Percentiles rank a stretch among this genome's conserved stretches.
Conservation (phyloP, 2,113 vertebrate species). For the Columbina picui region DNA sequence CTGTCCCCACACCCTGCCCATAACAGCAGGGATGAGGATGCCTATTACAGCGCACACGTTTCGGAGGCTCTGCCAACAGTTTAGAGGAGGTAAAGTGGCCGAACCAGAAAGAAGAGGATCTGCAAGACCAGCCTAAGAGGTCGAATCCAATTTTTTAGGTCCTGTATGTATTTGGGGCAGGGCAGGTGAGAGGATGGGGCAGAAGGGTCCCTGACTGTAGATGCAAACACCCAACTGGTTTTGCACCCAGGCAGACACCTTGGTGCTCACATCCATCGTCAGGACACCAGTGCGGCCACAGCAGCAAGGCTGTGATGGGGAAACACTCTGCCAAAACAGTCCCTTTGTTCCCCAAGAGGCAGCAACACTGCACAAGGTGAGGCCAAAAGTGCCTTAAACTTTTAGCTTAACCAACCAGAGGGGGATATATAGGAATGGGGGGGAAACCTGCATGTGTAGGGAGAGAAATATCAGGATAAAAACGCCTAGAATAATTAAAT, state of each 20-base stretch:
- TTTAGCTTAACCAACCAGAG: not conserved
- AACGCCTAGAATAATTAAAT: not conserved
- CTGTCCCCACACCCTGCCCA: slow-evolving; percentile 55
- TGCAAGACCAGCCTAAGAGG: not conserved
- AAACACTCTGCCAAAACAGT: not conserved
- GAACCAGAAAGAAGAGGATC: not conserved
- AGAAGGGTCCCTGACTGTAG: too few species aligned
- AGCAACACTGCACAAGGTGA: not conserved
- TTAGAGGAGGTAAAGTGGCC: not conserved
- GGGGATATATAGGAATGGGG: not conserved
- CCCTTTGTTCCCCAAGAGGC: not conserved
- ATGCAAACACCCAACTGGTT: not conserved
- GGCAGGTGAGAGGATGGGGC: not conserved
- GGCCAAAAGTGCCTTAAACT: not conserved
- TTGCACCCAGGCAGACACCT: not conserved
- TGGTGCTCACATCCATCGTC: rapidly evolving
- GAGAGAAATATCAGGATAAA: not conserved
- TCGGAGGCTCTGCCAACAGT: not conserved
- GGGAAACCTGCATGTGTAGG: not conserved
- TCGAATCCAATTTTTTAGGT: not conserved
- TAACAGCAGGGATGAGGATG: slow-evolving; percentile 14
- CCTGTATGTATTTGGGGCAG: not conserved
- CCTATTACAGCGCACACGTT: not conserved
- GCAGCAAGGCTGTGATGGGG: not conserved
- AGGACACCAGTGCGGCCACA: not conserved